These are phyloP conservation scores for Hesperophylax magnus DNA, from an alignment of 1,140 invertebrate genomes.

Conservation along the genomic window DNA sequence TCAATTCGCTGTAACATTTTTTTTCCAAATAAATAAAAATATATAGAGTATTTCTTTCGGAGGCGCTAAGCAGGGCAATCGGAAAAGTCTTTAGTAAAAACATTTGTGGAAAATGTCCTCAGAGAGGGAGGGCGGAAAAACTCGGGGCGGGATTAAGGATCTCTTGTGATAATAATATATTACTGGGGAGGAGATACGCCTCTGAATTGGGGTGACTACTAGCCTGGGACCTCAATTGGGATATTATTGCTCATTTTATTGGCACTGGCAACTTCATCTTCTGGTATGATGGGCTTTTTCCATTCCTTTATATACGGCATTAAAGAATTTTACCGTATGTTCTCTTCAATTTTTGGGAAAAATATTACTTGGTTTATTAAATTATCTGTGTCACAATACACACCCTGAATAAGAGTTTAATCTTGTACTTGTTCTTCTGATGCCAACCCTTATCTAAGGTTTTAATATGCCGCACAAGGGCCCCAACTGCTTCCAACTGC, in stretches of 20 bases:
- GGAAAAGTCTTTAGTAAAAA: constrained; percentile 18
- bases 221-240: no score
- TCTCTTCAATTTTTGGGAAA: no score
- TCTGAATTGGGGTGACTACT: not conserved
- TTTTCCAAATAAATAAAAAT: not conserved
- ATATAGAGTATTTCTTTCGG: not conserved
- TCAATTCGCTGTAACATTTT: constrained; percentile 4
- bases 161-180: constrained; percentile 44
- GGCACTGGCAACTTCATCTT: not conserved
- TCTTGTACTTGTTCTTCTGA: no score
- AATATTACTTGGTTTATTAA: no score
- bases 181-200: constrained; percentile 24
- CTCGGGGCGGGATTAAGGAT: constrained; percentile 15
- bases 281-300: not conserved
- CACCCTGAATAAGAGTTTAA: no score
- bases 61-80: not conserved
- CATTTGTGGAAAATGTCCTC: constrained; percentile 22
- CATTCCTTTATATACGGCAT: no score
- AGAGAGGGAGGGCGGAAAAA: not conserved
- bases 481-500: no score
- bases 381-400: no score
- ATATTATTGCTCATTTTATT: no score
- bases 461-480: no score
- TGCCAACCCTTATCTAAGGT: no score
- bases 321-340: no score